Evolutionary conservation across 2,888 invertebrate species (phyloP), one percentile per base, ranked within the genome.

Genomic region (Tachystola acroxantha): DNA sequence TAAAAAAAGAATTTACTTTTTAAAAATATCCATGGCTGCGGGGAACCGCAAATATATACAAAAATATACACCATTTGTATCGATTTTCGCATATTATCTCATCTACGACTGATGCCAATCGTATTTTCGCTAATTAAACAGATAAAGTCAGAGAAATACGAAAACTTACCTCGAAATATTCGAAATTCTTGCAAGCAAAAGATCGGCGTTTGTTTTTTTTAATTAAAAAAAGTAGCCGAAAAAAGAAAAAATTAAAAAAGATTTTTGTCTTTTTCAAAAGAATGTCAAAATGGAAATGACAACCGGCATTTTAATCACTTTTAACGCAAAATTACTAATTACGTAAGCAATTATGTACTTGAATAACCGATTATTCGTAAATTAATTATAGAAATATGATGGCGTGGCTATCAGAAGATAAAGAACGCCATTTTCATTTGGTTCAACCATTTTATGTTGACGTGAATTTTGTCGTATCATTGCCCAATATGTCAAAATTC

Each of bases 201-300:
- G 69, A 72, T 70, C 56, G 68, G 66, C 72, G 66, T 68, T 78
- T 80, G 75, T 77, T 80, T 84, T 81, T 79, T 78, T 65, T 54
- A 63, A 60, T 63, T 62, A 75, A 78, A 76, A 77, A 74, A 68
- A 55, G 65, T 63, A 46, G 45, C 43, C 42, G 46, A 53, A 60
- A 68, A 69, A 58, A 59, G 45, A 57, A 64, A 69, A 66, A 55
- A 51, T 56, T 59, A 66, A 70, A 65, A 67, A 69, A 36, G 14
- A 26, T 7, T 59, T 65, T 60, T 50, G 54, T 53, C 59, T 61
- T 54, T 59, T 61, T 54, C 43, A 45, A 57, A 67, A 59, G 57
- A 56, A 58, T 61, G 73, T 70, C 72, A 74, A 59, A 55, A 43
- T n/a, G 50, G 42, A 36, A 50, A 42, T 50, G 45, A 46, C 48